Evolutionary conservation across 2,888 invertebrate genomes (phyloP).

Genomic region (Chloromyia formosa): DNA sequence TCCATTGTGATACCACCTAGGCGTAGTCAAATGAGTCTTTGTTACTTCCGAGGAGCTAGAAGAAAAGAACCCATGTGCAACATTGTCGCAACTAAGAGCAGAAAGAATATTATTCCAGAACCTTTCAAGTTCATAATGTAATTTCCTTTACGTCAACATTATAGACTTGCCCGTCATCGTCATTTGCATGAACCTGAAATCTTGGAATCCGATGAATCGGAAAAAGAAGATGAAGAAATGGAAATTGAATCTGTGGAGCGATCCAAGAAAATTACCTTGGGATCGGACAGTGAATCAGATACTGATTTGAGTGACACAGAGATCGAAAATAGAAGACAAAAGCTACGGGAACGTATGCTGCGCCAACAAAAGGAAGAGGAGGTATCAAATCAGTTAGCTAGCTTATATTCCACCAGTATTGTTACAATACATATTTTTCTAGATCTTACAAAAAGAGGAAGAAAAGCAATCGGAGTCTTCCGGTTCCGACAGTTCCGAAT

Average conservation of each 20-base stretch:
- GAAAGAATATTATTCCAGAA: too few relatives aligned
- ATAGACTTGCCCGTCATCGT: constrained; percentile 68
- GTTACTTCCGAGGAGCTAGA: too few relatives aligned
- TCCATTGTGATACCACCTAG: too few relatives aligned
- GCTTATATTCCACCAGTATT: neutral
- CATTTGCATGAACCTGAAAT: constrained; percentile 75
- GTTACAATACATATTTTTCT: too few relatives aligned
- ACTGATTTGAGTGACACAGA: constrained; percentile 87
- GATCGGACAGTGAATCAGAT: constrained; percentile 74
- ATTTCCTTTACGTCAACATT: too few relatives aligned
- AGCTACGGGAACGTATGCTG: constrained; percentile 73
- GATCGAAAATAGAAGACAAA: constrained; percentile 81
- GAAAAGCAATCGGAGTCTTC: constrained; percentile 72
- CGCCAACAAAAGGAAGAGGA: constrained; percentile 79
- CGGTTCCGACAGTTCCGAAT: constrained; percentile 79
- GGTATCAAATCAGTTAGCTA: constrained; percentile 61
- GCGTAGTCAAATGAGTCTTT: too few relatives aligned
- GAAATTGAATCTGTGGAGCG: constrained; percentile 58
- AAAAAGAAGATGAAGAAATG: constrained; percentile 66
- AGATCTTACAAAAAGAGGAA: constrained; percentile 65
- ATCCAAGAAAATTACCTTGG: constrained; percentile 61
- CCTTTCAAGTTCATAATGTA: too few relatives aligned
- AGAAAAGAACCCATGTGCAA: too few relatives aligned
- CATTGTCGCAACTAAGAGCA: too few relatives aligned
- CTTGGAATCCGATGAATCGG: constrained; percentile 65